Evolutionary conservation across 2,113 vertebrate genomes (phyloP).

Genomic region (Phainopepla nitens): DNA sequence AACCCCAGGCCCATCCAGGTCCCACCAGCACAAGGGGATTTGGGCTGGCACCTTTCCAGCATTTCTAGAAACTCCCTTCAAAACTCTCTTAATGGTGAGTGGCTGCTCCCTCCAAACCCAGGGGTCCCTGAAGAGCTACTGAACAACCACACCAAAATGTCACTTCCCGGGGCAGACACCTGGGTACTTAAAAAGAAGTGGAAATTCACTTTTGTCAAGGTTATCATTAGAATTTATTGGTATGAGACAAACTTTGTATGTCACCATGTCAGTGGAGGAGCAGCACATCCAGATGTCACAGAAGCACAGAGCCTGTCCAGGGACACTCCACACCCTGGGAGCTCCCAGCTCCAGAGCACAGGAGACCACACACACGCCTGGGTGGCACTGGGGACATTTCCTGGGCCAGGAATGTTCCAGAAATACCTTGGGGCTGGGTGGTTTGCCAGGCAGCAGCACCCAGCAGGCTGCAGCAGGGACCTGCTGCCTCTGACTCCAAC

Average conservation of each 20-base stretch:
- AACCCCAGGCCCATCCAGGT: background rate
- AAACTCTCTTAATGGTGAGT: background rate
- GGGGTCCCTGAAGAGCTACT: background rate
- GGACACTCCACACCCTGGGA: background rate
- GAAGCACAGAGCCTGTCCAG: background rate
- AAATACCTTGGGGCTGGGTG: fast-evolving
- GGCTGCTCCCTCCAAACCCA: background rate
- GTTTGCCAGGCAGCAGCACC: background rate
- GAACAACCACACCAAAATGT: background rate
- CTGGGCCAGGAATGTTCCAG: background rate
- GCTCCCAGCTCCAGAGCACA: background rate
- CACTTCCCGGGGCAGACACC: background rate
- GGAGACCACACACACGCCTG: background rate
- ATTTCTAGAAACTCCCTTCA: background rate
- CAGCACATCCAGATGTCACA: background rate
- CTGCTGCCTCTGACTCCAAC: background rate
- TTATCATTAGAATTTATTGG: slow-evolving; percentile 64
- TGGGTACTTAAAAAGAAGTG: background rate
- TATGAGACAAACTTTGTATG: slow-evolving; percentile 40
- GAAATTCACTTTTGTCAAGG: background rate
- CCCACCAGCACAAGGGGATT: background rate
- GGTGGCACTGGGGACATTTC: background rate
- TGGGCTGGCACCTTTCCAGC: background rate
- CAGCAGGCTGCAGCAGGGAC: background rate
- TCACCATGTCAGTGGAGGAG: slow-evolving; percentile 32